phyloP scores from a whole-genome alignment of 2,797 vertebrate species.

The Acanthis flammea region DNA sequence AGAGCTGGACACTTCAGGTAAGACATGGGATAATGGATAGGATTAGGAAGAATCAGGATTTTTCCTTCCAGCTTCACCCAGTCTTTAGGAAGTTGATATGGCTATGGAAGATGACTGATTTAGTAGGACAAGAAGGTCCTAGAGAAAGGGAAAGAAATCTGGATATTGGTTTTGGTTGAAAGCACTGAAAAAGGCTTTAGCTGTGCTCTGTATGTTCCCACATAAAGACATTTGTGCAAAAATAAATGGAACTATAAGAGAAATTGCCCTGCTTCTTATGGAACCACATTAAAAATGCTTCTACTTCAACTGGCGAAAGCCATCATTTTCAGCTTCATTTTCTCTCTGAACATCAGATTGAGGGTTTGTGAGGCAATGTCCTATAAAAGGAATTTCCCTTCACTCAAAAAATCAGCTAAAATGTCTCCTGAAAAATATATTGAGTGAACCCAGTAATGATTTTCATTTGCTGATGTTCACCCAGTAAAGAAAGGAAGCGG shows the following conservation, averaged over 20 bases:
- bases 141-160: neutral
- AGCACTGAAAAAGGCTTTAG: neutral
- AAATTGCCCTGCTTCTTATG: neutral
- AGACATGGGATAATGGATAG: neutral
- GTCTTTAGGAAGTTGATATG: neutral
- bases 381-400: conserved; percentile 42
- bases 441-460: conserved; percentile 41
- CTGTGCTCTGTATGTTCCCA: neutral
- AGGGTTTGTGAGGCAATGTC: conserved; percentile 4
- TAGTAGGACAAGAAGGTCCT: neutral
- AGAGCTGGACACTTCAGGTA: neutral
- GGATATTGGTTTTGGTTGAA: neutral
- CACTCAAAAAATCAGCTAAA: conserved; percentile 13
- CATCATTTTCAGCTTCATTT: conserved; percentile 8
- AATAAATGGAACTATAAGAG: neutral
- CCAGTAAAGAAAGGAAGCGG: conserved; percentile 54
- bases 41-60: neutral
- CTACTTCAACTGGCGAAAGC: neutral
- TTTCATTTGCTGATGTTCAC: conserved; percentile 62
- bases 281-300: neutral
- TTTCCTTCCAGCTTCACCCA: neutral
- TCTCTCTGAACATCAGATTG: neutral
- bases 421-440: conserved; percentile 45
- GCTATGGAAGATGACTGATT: neutral
- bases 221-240: neutral